These are phyloP conservation scores for Syngnathus typhle DNA, from an alignment of 2,113 vertebrate genomes.

Conservation along the genomic window DNA sequence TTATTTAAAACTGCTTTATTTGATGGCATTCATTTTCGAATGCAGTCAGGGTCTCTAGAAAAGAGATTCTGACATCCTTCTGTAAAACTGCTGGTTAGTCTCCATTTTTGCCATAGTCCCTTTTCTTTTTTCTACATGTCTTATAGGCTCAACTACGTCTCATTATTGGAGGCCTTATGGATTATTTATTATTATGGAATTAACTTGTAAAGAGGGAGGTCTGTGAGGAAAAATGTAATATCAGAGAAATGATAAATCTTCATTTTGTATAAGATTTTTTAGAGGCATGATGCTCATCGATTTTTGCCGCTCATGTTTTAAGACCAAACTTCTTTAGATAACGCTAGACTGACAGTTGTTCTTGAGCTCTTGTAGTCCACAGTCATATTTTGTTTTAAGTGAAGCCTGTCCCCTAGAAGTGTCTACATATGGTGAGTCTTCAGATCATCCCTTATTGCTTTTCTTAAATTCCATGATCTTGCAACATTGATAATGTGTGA, in stretches of 20 bases:
- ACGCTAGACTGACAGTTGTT: neutral
- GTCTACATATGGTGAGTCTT: too few species aligned
- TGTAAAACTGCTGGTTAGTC: neutral
- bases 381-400: conserved; percentile 7
- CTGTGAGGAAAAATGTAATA: neutral
- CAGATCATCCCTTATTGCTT: too few species aligned
- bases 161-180: neutral
- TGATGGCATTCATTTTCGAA: neutral
- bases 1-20: neutral
- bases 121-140: neutral
- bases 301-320: neutral
- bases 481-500: neutral
- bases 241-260: neutral
- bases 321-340: neutral
- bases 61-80: neutral
- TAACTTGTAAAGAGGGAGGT: neutral
- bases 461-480: too few species aligned
- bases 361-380: neutral
- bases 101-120: neutral
- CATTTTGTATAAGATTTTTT: neutral
- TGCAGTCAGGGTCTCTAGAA: neutral
- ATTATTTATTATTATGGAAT: neutral
- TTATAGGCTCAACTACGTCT: neutral
- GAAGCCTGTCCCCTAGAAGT: neutral
- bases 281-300: neutral